Evolutionary conservation across 1,140 invertebrate genomes (phyloP).

Genomic region (Eumaeus atala): DNA sequence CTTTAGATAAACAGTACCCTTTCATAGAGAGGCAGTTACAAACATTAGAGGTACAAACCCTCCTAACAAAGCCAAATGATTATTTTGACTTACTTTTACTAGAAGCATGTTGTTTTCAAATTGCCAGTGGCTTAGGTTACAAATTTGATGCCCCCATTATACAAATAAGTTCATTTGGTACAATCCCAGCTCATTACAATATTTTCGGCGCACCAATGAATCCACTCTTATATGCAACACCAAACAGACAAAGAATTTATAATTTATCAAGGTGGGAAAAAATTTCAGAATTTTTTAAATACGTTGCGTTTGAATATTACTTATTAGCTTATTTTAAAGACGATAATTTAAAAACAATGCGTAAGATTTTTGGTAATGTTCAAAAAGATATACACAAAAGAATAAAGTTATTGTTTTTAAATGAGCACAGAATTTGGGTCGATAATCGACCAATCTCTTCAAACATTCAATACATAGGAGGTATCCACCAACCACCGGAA

Average conservation of each 20-base stretch:
- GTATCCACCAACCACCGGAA: conserved; percentile 20
- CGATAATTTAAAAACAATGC: conserved; percentile 38
- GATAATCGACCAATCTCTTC: conserved; percentile 57
- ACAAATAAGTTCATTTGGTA: too few species aligned
- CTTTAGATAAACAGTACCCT: conserved; percentile 16
- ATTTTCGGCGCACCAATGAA: conserved; percentile 60
- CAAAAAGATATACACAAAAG: conserved; percentile 58
- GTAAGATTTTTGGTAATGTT: conserved; percentile 50
- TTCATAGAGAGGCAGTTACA: conserved; percentile 36
- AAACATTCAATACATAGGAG: conserved; percentile 28
- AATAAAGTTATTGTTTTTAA: conserved; percentile 69
- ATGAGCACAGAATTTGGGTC: conserved; percentile 59
- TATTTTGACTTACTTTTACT: conserved; percentile 49
- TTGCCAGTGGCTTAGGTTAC: conserved; percentile 38
- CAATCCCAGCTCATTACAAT: conserved; percentile 21
- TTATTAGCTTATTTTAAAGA: conserved; percentile 15
- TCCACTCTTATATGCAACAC: conserved; percentile 21
- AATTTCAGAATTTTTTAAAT: conserved; percentile 28
- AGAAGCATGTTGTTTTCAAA: conserved; percentile 32
- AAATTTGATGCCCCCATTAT: conserved; percentile 46
- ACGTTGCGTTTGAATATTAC: conserved; percentile 10
- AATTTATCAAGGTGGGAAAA: conserved; percentile 35
- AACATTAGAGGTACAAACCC: conserved; percentile 31
- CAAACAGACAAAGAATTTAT: conserved; percentile 15
- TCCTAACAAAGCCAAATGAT: conserved; percentile 34